A percentile compares a stretch with the other conserved stretches of the same genome.
These are phyloP conservation scores for Lethenteron camtschaticum DNA, from an alignment of 2,113 vertebrate species.

Conservation along the genomic window DNA sequence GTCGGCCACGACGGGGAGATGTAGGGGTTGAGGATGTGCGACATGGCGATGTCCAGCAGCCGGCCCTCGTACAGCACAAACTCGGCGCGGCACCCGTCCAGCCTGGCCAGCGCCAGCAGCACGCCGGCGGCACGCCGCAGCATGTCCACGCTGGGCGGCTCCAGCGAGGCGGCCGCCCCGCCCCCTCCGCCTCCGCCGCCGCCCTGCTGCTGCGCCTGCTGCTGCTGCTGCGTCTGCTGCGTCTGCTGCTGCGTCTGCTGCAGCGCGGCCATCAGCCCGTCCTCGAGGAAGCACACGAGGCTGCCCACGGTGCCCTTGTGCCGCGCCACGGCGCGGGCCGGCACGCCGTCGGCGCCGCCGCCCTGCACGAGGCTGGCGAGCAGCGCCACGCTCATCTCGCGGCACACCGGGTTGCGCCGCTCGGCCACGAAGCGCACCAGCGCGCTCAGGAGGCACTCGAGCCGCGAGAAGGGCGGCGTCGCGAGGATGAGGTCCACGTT, in stretches of 20 bases:
- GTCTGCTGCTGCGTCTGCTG: constrained; percentile 93
- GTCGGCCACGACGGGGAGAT: constrained; percentile 99
- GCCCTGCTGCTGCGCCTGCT: too few species aligned
- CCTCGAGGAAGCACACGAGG: constrained; percentile 85
- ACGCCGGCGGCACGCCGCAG: constrained; percentile 90
- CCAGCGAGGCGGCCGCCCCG: constrained; percentile 78
- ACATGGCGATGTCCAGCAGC: constrained; percentile 96
- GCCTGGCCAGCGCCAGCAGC: constrained; percentile 83
- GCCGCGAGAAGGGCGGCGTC: constrained; percentile 70
- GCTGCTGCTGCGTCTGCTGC: neutral
- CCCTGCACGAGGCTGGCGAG: constrained; percentile 97
- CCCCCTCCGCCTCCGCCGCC: constrained; percentile 48
- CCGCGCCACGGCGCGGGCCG: constrained; percentile 79
- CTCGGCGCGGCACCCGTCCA: constrained; percentile 97
- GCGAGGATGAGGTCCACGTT: constrained; percentile 97
- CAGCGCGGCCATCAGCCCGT: constrained; percentile 89
- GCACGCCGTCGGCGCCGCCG: constrained; percentile 47
- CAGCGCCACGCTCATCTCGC: constrained; percentile 96
- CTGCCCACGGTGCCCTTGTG: constrained; percentile 95
- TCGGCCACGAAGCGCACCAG: constrained; percentile 90
- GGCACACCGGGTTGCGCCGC: constrained; percentile 84
- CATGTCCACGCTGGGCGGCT: constrained; percentile 98
- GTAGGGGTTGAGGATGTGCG: constrained; percentile 93
- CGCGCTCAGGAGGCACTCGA: constrained; percentile 88
- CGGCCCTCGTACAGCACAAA: constrained; percentile 97